These are phyloP conservation scores for Zaprionus capensis DNA, from an alignment of 1,140 invertebrate genomes.

Conservation along the genomic window DNA sequence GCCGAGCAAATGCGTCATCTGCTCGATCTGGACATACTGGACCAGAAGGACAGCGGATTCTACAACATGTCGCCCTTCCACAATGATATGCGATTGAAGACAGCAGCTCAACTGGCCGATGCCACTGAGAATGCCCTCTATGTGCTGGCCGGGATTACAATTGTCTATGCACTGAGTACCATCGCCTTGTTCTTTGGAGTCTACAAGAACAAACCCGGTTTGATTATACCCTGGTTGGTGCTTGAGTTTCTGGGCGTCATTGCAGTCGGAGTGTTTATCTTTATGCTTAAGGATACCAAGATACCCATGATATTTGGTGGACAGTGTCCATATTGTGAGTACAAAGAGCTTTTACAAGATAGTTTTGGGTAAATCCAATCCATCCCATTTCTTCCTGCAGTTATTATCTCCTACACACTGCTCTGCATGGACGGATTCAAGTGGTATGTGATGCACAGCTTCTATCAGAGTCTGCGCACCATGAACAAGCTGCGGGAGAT, in stretches of 20 bases:
- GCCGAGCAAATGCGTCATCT: conserved; percentile 78
- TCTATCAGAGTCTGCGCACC: conserved; percentile 77
- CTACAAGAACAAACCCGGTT: conserved; percentile 70
- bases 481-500: conserved; percentile 81
- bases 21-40: conserved; percentile 75
- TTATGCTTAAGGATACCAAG: conserved; percentile 69
- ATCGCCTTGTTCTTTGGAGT: conserved; percentile 75
- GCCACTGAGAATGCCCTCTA: conserved; percentile 75
- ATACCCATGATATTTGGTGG: conserved; percentile 68
- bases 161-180: conserved; percentile 67
- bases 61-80: conserved; percentile 75
- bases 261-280: conserved; percentile 54
- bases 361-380: background rate
- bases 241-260: conserved; percentile 72
- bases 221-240: conserved; percentile 78
- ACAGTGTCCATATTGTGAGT: conserved; percentile 73
- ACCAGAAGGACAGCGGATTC: conserved; percentile 80
- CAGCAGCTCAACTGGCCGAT: conserved; percentile 72
- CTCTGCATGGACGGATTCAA: conserved; percentile 71
- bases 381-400: conserved; percentile 25
- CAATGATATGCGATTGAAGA: conserved; percentile 72
- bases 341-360: background rate
- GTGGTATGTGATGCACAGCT: conserved; percentile 81
- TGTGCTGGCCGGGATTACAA: conserved; percentile 55
- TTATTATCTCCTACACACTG: conserved; percentile 68